Conservation (phyloP, 1,140 invertebrate genomes). For the Hormaphis cornu region DNA sequence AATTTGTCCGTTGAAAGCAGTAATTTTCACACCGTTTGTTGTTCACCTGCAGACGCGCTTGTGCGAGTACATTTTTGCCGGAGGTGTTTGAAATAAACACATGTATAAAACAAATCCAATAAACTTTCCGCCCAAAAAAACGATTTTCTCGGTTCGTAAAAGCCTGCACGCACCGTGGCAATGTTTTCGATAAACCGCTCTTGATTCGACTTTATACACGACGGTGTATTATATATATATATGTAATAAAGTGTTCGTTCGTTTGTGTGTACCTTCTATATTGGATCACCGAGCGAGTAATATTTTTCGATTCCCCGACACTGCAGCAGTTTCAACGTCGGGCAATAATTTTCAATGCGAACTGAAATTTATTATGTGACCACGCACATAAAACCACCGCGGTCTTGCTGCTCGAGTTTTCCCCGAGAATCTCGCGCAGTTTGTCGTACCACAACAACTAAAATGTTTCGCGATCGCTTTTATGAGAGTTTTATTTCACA, state of each 20-base stretch:
- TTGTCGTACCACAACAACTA: not conserved
- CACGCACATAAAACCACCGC: not conserved
- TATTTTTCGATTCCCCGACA: not conserved
- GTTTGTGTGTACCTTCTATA: too few relatives aligned
- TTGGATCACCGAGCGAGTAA: not conserved
- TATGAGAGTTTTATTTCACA: too few relatives aligned
- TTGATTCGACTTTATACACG: not conserved
- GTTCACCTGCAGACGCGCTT: not conserved
- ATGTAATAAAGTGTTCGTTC: too few relatives aligned
- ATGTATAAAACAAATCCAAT: not conserved
- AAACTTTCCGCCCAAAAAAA: not conserved
- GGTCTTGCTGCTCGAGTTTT: not conserved
- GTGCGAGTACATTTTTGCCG: not conserved
- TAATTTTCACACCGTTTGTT: not conserved
- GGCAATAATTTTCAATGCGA: slow-evolving; percentile 12
- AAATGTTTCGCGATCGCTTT: not conserved
- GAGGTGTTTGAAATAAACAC: not conserved
- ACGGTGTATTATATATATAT: not conserved
- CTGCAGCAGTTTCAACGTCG: not conserved
- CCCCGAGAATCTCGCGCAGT: not conserved
- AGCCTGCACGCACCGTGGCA: too few relatives aligned
- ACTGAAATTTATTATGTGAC: not conserved
- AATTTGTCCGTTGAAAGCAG: not conserved
- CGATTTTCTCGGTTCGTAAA: not conserved
- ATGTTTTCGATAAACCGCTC: not conserved